Evolutionary conservation across 2,888 invertebrate genomes (phyloP).

Genomic region (Scaptodrosophila latifasciaeformis): DNA sequence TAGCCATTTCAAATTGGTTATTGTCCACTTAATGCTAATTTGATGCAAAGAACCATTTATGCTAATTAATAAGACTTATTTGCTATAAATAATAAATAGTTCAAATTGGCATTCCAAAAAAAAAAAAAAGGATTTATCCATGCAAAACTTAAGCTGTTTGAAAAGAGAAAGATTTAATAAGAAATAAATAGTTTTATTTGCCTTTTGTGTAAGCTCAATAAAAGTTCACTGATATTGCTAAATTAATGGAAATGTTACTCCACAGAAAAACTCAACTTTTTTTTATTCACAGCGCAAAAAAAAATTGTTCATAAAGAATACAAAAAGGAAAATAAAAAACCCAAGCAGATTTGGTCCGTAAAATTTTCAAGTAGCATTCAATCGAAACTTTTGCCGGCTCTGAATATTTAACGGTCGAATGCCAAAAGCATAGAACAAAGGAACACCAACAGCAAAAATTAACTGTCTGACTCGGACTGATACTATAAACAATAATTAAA

Average conservation of each 20-base stretch:
- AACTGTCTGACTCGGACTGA: constrained; percentile 27
- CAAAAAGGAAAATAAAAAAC: not conserved
- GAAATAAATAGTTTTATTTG: no score
- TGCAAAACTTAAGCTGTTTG: no score
- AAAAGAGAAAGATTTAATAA: no score
- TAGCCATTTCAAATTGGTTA: no score
- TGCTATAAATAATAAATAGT: no score
- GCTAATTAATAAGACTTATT: no score
- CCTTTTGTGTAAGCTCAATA: constrained; percentile 5
- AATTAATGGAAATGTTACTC: no score
- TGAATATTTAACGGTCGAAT: constrained; percentile 27
- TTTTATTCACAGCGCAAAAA: not conserved
- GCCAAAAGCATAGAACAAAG: not conserved
- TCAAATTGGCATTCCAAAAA: no score
- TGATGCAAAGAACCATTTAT: no score
- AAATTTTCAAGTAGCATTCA: constrained; percentile 26
- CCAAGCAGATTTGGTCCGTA: not conserved
- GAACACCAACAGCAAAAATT: constrained; percentile 6
- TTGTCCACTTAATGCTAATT: no score
- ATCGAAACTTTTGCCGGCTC: constrained; percentile 26
- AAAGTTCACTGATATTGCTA: constrained; percentile 1
- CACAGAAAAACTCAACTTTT: not conserved
- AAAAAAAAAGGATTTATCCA: no score
- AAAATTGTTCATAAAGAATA: not conserved
- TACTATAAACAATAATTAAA: constrained; percentile 60